phyloP scores from a whole-genome alignment of 2,888 invertebrate genomes.

The Macrophya alboannulata region DNA sequence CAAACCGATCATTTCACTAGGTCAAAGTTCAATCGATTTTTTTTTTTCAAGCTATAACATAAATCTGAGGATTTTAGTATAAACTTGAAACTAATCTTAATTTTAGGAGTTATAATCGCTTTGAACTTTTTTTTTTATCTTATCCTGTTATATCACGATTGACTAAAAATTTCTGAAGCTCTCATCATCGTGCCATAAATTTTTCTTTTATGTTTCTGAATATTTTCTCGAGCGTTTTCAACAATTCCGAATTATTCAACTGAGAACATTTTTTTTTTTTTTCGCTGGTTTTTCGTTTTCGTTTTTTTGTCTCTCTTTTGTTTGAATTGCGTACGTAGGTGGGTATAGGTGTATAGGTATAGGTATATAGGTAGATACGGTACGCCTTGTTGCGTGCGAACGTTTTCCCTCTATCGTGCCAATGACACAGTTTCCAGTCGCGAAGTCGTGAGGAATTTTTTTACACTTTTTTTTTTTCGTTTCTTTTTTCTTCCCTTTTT shows the following conservation, averaged over 20 bases:
- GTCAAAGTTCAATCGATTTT: slow-evolving; percentile 8
- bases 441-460: slow-evolving; percentile 32
- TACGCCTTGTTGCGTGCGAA: slow-evolving; percentile 30
- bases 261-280: not conserved
- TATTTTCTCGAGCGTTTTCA: not conserved
- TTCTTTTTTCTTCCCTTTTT: not conserved
- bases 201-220: not conserved
- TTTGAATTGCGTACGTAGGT: not conserved
- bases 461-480: not conserved
- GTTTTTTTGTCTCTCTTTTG: not conserved
- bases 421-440: slow-evolving; percentile 48
- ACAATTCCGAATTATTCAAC: slow-evolving; percentile 27
- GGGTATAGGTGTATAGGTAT: not conserved
- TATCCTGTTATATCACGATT: not conserved
- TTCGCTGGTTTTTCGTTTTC: too few relatives aligned
- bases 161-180: too few relatives aligned
- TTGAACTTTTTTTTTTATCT: not conserved
- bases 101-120: not conserved
- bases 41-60: not conserved
- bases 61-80: not conserved
- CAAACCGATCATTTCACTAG: slow-evolving; percentile 29
- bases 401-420: slow-evolving; percentile 43
- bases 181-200: not conserved
- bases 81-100: not conserved
- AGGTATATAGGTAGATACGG: not conserved